Evolutionary conservation across 1,140 invertebrate species (phyloP).

Genomic region (Camponotus pennsylvanicus): DNA sequence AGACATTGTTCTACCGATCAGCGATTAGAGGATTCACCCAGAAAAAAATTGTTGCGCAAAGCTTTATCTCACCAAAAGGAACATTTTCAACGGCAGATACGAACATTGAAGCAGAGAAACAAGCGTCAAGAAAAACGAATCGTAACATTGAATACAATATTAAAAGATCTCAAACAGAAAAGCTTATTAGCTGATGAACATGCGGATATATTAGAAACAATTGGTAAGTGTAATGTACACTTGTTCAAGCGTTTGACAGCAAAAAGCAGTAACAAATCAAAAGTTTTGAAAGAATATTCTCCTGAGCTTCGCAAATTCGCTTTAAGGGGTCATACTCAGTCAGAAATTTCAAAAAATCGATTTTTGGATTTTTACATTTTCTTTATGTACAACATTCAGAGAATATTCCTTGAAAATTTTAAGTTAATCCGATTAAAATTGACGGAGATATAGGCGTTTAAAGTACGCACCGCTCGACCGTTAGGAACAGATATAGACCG

Average conservation of each 20-base stretch:
- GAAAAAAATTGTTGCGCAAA: slow-evolving; percentile 8
- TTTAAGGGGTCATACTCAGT: no score
- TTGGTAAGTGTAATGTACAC: background rate
- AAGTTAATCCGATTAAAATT: no score
- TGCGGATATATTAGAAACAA: slow-evolving; percentile 7
- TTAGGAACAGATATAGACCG: no score
- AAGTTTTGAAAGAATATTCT: background rate
- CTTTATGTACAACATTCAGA: no score
- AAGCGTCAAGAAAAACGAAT: slow-evolving; percentile 1
- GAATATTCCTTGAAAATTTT: no score
- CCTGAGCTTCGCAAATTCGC: slow-evolving; percentile 9
- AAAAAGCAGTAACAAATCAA: background rate
- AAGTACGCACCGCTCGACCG: no score
- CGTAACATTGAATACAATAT: background rate
- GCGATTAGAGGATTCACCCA: background rate
- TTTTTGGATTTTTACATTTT: no score
- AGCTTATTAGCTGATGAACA: background rate
- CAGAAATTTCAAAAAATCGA: no score
- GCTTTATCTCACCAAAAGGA: background rate
- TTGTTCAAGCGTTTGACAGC: background rate
- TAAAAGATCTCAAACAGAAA: background rate
- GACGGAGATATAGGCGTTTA: no score
- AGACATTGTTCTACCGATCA: background rate
- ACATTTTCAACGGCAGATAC: background rate
- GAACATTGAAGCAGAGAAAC: background rate